phyloP scores from a whole-genome alignment of 2,113 vertebrate species.

The Eurypyga helias region DNA sequence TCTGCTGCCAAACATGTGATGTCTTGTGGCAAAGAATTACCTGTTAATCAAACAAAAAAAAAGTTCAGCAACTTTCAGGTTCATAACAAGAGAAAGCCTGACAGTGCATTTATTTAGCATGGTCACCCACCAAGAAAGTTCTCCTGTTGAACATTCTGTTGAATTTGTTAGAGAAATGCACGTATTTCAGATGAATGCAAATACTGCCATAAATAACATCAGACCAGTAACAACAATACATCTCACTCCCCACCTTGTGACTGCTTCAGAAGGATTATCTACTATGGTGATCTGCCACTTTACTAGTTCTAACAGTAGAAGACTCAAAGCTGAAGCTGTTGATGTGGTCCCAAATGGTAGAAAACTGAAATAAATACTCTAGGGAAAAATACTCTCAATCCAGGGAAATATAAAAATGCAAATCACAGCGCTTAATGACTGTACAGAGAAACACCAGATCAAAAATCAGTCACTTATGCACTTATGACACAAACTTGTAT shows the following conservation, averaged over 20 bases:
- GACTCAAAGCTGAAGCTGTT: neutral
- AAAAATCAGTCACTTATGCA: neutral
- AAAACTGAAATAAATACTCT: neutral
- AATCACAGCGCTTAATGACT: neutral
- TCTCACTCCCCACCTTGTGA: neutral
- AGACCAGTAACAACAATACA: neutral
- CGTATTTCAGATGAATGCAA: neutral
- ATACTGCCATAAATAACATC: neutral
- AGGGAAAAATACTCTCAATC: neutral
- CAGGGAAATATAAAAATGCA: neutral
- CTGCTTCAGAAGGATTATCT: neutral
- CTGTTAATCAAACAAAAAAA: conserved; percentile 70
- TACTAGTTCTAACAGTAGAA: neutral
- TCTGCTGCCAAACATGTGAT: conserved; percentile 91
- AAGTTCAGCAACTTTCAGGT: neutral
- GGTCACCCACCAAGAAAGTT: neutral
- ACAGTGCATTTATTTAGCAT: neutral
- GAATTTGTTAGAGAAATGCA: neutral
- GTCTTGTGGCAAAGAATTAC: conserved; percentile 90
- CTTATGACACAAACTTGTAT: neutral
- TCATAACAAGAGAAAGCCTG: neutral
- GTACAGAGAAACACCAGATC: neutral
- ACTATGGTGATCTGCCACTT: neutral
- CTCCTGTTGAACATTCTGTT: rapidly evolving
- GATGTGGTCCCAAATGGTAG: neutral